A percentile compares a stretch with the other conserved stretches of the same genome.
Conservation (phyloP, 2,888 invertebrate genomes). For the Melanostoma scalare region DNA sequence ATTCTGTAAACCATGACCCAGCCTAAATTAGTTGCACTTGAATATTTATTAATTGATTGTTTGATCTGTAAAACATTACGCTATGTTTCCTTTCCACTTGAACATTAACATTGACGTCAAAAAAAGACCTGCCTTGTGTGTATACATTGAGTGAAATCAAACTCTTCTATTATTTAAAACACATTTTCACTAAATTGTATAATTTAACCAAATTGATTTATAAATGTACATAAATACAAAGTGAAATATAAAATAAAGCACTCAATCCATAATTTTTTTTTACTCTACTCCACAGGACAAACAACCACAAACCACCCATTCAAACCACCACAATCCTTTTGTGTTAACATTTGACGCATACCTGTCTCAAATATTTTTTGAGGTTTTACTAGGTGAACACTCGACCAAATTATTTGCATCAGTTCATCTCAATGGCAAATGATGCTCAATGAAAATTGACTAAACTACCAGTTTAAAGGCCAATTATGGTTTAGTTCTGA, state of each 20-base stretch:
- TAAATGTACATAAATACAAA: not conserved
- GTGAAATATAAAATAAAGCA: not conserved
- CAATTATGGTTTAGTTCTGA: constrained; percentile 43
- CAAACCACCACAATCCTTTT: constrained; percentile 12
- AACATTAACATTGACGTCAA: too few species aligned
- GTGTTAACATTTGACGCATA: constrained; percentile 34
- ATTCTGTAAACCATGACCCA: too few species aligned
- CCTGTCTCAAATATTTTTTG: constrained; percentile 58
- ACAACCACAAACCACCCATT: not conserved
- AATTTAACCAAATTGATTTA: too few species aligned
- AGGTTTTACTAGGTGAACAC: constrained; percentile 45
- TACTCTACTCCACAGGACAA: not conserved
- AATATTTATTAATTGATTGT: too few species aligned
- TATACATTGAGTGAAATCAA: too few species aligned
- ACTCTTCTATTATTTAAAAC: too few species aligned
- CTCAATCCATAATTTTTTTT: constrained; percentile 6
- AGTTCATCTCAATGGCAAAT: constrained; percentile 52
- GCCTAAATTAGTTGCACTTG: too few species aligned
- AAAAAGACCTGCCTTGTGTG: too few species aligned
- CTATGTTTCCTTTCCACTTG: too few species aligned
- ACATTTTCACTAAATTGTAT: too few species aligned
- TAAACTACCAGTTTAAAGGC: constrained; percentile 51
- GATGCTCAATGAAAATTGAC: constrained; percentile 47
- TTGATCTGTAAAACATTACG: too few species aligned
- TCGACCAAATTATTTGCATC: constrained; percentile 58